A percentile compares a stretch with the other conserved stretches of the same genome.
phyloP scores from a whole-genome alignment of 2,888 invertebrate genomes.

The Stenichneumon culpator region DNA sequence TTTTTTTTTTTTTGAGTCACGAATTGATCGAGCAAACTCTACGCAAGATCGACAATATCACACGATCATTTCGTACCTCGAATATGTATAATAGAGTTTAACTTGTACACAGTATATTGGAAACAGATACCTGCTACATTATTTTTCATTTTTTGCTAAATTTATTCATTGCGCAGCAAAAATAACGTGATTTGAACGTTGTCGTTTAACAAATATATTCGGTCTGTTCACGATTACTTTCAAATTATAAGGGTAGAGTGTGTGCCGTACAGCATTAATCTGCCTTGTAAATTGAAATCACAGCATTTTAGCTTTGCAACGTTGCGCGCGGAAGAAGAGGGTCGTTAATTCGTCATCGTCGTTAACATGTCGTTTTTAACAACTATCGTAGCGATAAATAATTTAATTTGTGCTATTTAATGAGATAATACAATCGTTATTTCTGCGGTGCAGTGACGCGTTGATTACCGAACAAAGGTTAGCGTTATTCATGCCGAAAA shows the following conservation, averaged over 20 bases:
- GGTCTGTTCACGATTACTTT: constrained; percentile 40
- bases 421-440: neutral
- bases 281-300: constrained; percentile 61
- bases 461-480: neutral
- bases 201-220: constrained; percentile 22
- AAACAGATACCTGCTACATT: constrained; percentile 68
- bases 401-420: neutral
- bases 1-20: constrained; percentile 22
- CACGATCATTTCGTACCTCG: constrained; percentile 31
- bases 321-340: constrained; percentile 64
- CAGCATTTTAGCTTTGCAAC: constrained; percentile 68
- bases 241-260: constrained; percentile 33
- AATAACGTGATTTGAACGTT: constrained; percentile 64
- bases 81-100: constrained; percentile 58
- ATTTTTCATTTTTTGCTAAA: constrained; percentile 49
- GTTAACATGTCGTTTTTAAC: neutral
- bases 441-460: neutral
- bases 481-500: neutral
- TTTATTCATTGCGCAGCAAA: constrained; percentile 73
- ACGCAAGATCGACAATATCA: constrained; percentile 14
- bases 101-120: constrained; percentile 67
- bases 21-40: constrained; percentile 34
- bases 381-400: constrained; percentile 14
- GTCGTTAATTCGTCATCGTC: constrained; percentile 16
- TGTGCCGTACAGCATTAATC: constrained; percentile 38